Base-by-base conservation (phyloP, 2,888 invertebrate species). In the Agrochola lota region DNA sequence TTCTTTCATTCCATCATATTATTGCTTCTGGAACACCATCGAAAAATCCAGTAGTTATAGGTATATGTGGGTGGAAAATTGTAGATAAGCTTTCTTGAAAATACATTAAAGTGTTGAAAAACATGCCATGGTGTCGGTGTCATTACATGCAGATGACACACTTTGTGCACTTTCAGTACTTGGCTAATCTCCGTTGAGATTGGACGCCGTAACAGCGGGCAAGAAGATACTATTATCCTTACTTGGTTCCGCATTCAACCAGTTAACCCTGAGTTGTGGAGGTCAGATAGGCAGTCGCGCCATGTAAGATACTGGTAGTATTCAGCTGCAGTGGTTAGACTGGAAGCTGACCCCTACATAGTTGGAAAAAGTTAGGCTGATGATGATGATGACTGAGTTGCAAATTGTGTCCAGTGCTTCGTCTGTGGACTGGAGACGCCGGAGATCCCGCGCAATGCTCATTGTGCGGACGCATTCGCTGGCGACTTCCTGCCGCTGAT, bases 401-500 rank as follows among this genome's bases (percentile, higher is more conserved):
- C n/a, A 35, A 5, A 4, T 69, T 17, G 35, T 35, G 11, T 43
- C 26, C 80, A 95, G 95, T 95, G 95, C 74, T 95, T 92, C 84
- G 94, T 95, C 1, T 95, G 95, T 74, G 95, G 95, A 0, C 81
- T 95, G 49, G 87, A 88, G 0, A 83, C 82, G 0, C 12, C 55
- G 0, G 91, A 90, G 0, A 91, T 95, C 0, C 95, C 95, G 0
- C 71, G 52, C 0, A 75, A 89, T 35, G 91, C 94, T 4, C 83
- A 89, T 81, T 95, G 95, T 72, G 92, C 93, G 0, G 95, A 95
- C 69, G 95, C 95, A 0, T 95, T 95, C 78, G 93, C 94, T 0
- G 93, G 93, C 0, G 94, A 94, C 87, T 94, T 95, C 88, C 80
- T 94, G 1, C 93, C 94, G 0, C 87, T 95, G 52, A 88, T 92